Evolutionary conservation across 2,797 vertebrate species (phyloP).

Genomic region (Thunnus albacares): DNA sequence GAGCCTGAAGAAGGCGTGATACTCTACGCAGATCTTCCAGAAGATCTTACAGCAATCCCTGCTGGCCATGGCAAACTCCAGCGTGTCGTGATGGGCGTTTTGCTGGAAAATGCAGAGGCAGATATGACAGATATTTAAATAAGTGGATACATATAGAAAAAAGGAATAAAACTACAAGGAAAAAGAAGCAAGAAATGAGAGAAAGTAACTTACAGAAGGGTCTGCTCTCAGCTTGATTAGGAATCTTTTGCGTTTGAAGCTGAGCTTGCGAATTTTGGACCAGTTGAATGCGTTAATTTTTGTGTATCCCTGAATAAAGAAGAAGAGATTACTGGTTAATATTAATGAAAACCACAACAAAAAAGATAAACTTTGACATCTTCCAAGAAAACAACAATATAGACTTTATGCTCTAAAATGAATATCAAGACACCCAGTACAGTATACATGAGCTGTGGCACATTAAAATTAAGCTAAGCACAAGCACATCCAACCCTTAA

Average conservation of each 20-base stretch:
- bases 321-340: neutral
- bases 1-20: slow-evolving; percentile 98
- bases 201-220: slow-evolving; percentile 89
- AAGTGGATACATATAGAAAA: neutral
- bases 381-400: neutral
- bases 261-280: slow-evolving; percentile 98
- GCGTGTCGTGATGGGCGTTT: slow-evolving; percentile 90
- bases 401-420: neutral
- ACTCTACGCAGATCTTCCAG: slow-evolving; percentile 99
- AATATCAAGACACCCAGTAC: neutral
- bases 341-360: neutral
- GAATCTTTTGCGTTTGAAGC: slow-evolving; percentile 98
- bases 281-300: slow-evolving; percentile 99
- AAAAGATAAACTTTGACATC: neutral
- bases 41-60: slow-evolving; percentile 98
- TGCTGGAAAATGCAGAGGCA: slow-evolving; percentile 58
- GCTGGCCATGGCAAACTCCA: slow-evolving; percentile 98
- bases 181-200: neutral
- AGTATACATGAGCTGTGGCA: neutral
- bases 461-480: neutral
- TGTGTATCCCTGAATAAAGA: slow-evolving; percentile 89
- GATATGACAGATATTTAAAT: neutral
- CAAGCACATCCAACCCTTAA: neutral
- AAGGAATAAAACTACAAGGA: neutral
- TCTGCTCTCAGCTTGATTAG: slow-evolving; percentile 96